A percentile compares a stretch with the other conserved stretches of the same genome.
These are phyloP conservation scores for Rhopalosiphum nymphaeae DNA, from an alignment of 2,888 invertebrate species.

Conservation along the genomic window DNA sequence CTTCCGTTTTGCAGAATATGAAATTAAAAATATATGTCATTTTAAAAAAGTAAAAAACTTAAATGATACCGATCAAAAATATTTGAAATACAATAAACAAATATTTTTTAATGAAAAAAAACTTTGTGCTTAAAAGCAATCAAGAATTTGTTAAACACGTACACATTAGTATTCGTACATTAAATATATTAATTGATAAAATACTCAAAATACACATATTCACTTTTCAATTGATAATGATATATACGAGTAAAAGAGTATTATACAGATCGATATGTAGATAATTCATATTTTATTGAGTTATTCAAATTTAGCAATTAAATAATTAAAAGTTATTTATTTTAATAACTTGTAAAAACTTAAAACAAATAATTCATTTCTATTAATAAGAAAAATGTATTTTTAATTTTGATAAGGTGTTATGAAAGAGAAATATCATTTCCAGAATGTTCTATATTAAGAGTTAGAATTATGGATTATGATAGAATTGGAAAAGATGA, in stretches of 20 bases:
- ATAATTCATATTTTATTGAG: not conserved
- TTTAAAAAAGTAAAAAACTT: no score
- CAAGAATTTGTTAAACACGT: no score
- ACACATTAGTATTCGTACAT: no score
- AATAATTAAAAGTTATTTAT: not conserved
- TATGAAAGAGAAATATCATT: conserved; percentile 81
- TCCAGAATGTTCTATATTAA: conserved; percentile 82
- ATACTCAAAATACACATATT: no score
- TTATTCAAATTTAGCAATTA: not conserved
- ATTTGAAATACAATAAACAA: no score
- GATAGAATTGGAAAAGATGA: conserved; percentile 80
- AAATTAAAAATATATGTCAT: no score
- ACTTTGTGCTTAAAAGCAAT: no score
- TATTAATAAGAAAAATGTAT: not conserved
- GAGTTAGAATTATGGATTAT: conserved; percentile 82
- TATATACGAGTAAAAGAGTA: not conserved
- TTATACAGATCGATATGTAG: not conserved
- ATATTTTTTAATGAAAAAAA: no score
- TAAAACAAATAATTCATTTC: not conserved
- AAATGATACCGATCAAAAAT: no score
- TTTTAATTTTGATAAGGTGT: conserved; percentile 31
- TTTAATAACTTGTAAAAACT: not conserved
- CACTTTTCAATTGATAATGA: not conserved
- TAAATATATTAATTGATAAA: no score
- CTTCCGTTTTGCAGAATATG: no score